Evolutionary conservation across 2,113 vertebrate species (phyloP).

Genomic region (Heterotilapia buettikoferi): DNA sequence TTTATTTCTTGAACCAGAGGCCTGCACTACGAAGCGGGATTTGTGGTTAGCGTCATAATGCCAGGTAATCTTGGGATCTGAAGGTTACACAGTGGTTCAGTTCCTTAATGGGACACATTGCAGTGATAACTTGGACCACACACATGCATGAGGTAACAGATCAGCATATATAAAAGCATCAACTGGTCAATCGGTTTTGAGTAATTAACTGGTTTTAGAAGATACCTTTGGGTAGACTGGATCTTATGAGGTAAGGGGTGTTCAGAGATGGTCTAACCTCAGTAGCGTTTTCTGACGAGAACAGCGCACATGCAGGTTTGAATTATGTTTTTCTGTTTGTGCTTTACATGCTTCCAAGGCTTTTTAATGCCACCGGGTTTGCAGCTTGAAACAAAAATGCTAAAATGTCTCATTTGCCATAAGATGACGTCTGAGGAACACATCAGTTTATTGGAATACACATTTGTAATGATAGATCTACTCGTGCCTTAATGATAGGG

Average conservation of each 20-base stretch:
- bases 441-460: neutral
- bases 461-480: neutral
- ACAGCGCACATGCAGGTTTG: neutral
- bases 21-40: neutral
- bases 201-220: neutral
- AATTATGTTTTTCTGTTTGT: neutral
- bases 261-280: neutral
- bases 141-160: neutral
- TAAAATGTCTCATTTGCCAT: neutral
- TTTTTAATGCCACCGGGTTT: neutral
- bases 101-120: neutral
- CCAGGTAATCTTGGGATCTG: neutral
- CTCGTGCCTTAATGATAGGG: neutral
- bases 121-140: neutral
- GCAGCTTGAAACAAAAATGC: neutral
- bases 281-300: neutral
- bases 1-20: constrained; percentile 54
- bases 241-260: neutral
- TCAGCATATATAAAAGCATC: neutral
- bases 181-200: neutral
- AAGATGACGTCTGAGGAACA: neutral
- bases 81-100: neutral
- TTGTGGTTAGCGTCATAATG: neutral
- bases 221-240: neutral
- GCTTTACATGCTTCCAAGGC: neutral